Conservation (phyloP, 2,888 invertebrate genomes). For the Opisthograptis luteolata region DNA sequence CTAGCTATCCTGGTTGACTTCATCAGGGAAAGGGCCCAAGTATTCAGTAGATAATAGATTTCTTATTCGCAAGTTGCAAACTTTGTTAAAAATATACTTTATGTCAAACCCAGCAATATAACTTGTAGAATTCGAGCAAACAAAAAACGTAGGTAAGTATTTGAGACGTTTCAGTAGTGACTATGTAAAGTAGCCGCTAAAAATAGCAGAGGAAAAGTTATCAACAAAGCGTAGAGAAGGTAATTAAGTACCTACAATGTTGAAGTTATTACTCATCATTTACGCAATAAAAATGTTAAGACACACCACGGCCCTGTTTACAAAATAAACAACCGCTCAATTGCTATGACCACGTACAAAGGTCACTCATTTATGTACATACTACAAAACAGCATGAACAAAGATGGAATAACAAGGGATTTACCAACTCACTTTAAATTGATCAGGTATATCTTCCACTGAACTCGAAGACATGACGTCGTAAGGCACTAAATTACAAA, state of each 20-base stretch:
- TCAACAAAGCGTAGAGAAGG: background rate
- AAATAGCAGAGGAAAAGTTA: too few relatives aligned
- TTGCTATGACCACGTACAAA: slow-evolving; percentile 40
- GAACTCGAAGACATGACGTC: slow-evolving; percentile 71
- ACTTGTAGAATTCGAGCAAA: too few relatives aligned
- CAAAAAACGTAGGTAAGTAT: too few relatives aligned
- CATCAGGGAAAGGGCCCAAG: too few relatives aligned
- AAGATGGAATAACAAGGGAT: slow-evolving; percentile 39
- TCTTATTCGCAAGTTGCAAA: too few relatives aligned
- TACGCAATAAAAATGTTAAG: slow-evolving; percentile 20
- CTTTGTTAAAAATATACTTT: too few relatives aligned
- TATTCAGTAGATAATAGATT: too few relatives aligned
- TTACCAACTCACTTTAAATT: slow-evolving; percentile 62
- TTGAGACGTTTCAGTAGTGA: too few relatives aligned
- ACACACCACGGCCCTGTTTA: slow-evolving; percentile 12
- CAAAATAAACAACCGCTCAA: slow-evolving; percentile 17
- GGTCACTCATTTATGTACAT: slow-evolving; percentile 47
- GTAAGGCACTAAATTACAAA: slow-evolving; percentile 15
- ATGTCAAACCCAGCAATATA: too few relatives aligned
- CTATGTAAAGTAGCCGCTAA: too few relatives aligned
- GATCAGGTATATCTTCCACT: slow-evolving; percentile 74
- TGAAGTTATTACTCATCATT: slow-evolving; percentile 7
- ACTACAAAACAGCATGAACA: slow-evolving; percentile 20
- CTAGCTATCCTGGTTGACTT: too few relatives aligned
- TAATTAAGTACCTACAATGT: background rate